These are phyloP conservation scores for Cyanocitta stelleri DNA, from an alignment of 2,113 vertebrate species.

Conservation along the genomic window DNA sequence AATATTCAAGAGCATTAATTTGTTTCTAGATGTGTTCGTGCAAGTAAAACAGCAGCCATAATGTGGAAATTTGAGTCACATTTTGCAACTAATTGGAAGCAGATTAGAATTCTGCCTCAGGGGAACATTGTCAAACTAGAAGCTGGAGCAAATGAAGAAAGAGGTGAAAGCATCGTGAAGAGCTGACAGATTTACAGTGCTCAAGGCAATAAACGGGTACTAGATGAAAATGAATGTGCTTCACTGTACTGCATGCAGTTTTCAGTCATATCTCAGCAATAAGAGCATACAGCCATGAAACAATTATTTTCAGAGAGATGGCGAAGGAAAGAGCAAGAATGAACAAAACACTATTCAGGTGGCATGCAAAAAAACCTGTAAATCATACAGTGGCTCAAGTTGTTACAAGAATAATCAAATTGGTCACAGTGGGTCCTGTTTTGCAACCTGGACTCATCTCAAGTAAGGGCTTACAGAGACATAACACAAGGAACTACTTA, in stretches of 20 bases:
- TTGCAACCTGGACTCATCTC: background rate
- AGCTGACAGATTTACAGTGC: constrained; percentile 85
- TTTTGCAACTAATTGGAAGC: constrained; percentile 87
- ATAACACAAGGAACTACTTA: background rate
- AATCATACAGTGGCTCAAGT: background rate
- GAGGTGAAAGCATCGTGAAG: constrained; percentile 77
- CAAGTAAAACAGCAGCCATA: constrained; percentile 79
- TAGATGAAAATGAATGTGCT: constrained; percentile 72
- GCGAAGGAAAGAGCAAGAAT: constrained; percentile 7
- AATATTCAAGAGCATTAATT: constrained; percentile 79
- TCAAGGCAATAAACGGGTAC: constrained; percentile 78
- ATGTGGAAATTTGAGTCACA: constrained; percentile 84
- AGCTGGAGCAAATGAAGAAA: constrained; percentile 81
- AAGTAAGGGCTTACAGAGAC: background rate
- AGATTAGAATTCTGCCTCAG: constrained; percentile 83
- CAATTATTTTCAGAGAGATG: constrained; percentile 61
- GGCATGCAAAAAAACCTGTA: background rate
- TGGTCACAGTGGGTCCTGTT: background rate
- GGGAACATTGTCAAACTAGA: constrained; percentile 84
- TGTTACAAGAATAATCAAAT: constrained; percentile 13
- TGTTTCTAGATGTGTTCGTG: constrained; percentile 76
- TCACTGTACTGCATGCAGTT: constrained; percentile 60
- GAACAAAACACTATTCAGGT: constrained; percentile 1
- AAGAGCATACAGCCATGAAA: constrained; percentile 62
- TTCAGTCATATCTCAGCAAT: constrained; percentile 63